Percentiles rank a stretch among this genome's conserved stretches.
Conservation (phyloP, 2,888 invertebrate genomes). For the Euphydryas editha region DNA sequence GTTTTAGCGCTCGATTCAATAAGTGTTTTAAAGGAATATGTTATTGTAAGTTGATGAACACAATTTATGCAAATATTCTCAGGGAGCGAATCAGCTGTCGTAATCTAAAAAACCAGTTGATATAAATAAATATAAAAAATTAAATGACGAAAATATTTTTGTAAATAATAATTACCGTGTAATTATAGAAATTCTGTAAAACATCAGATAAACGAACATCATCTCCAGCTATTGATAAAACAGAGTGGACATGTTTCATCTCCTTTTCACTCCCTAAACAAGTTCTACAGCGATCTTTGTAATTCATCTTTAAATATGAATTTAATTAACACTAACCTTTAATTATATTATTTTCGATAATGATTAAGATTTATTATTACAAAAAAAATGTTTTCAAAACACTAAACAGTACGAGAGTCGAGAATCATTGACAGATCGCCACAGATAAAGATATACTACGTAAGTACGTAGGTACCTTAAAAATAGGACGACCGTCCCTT, state of each 20-base stretch:
- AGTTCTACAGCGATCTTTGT: conserved; percentile 67
- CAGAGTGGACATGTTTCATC: conserved; percentile 67
- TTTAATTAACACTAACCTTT: neutral
- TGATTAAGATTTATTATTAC: too few relatives aligned
- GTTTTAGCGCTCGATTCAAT: conserved; percentile 68
- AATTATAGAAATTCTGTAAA: conserved; percentile 69
- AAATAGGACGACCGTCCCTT: too few relatives aligned
- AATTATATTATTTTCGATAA: neutral
- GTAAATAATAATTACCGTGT: conserved; percentile 57
- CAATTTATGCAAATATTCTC: conserved; percentile 73
- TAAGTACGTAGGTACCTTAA: too few relatives aligned
- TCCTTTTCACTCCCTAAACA: conserved; percentile 67
- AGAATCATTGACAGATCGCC: neutral
- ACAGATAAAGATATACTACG: too few relatives aligned
- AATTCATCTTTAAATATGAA: conserved; percentile 55
- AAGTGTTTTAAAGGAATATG: conserved; percentile 75
- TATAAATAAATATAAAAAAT: neutral
- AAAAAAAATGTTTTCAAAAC: conserved; percentile 8
- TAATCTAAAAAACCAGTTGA: conserved; percentile 51
- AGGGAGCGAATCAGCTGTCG: conserved; percentile 59
- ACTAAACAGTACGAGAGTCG: neutral
- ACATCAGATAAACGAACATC: conserved; percentile 67
- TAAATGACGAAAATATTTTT: neutral
- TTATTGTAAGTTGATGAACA: conserved; percentile 73
- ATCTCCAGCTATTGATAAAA: conserved; percentile 63